Base-by-base conservation (phyloP, 2,113 vertebrate species). In the Hippocampus barbouri region DNA sequence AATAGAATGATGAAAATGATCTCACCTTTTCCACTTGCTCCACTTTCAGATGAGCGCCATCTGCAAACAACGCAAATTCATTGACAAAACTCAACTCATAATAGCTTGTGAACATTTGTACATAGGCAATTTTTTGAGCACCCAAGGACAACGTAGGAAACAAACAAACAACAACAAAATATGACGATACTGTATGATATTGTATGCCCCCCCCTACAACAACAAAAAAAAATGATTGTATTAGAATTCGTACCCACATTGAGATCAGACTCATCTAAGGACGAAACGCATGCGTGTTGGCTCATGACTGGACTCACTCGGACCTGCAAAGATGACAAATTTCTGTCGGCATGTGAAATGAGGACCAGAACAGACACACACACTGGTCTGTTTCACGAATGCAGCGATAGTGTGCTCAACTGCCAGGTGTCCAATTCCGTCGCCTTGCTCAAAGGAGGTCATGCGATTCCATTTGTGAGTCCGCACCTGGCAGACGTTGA, bases 11-110 rank as follows among this genome's bases (percentile, higher is more conserved):
- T 57, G n/a, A 57, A 57, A 56, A n/a, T 21, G n/a, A 15, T 64
- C 30, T 64, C 30, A 43, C 59, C 94, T 93, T 94, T 81, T 96
- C 93, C 79, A 95, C 77, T 57, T 91, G 92, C 68, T 97, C 95
- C 75, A 92, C 85, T 85, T 91, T 93, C 73, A 96, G 80, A 57
- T 88, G 91, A 83, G 85, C 40, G 80, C 34, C 61, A 6, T 23
- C 63, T 65, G 40, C 16, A 40, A 41, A 23, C 10, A 64, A 41
- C 41, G 16, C 2, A 38, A 20, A 20, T 7, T 38, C 60, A 62
- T 62, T 21, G 10, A 38, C 34, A 38, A 38, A 38, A 25, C 23
- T 11, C 4, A 25, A 54, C n/a, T 21, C 21, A 2, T 11, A 5
- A 57, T 3, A 18, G 16, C 16, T 49, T 16, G 15, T 15, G 14